Percentiles rank a stretch among this genome's conserved stretches.
Conservation (phyloP, 2,888 invertebrate species). For the Empis livida region DNA sequence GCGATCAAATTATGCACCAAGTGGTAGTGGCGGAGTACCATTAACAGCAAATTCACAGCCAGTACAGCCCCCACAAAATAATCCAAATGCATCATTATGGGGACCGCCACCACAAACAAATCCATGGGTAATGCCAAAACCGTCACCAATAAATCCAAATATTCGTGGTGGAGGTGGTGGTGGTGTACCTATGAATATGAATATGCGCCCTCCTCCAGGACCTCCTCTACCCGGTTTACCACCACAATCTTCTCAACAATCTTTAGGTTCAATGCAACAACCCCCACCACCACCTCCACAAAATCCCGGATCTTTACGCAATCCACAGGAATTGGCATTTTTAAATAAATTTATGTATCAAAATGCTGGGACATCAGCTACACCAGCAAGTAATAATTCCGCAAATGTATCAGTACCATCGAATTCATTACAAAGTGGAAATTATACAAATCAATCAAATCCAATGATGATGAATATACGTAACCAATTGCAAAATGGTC, state of each 20-base stretch:
- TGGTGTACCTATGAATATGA: conserved; percentile 6
- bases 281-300: conserved; percentile 17
- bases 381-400: conserved; percentile 19
- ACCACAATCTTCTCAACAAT: conserved; percentile 7
- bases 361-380: conserved; percentile 9
- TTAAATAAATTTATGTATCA: conserved; percentile 15
- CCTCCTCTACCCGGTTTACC: conserved; percentile 4
- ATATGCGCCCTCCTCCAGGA: conserved; percentile 9
- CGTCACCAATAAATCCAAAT: conserved; percentile 13
- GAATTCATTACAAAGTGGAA: conserved; percentile 17
- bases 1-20: conserved; percentile 14
- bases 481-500: conserved; percentile 19
- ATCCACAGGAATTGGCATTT: conserved; percentile 13
- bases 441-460: conserved; percentile 23
- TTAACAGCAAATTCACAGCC: conserved; percentile 18
- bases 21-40: conserved; percentile 7
- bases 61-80: conserved; percentile 22
- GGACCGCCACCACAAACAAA: conserved; percentile 35
- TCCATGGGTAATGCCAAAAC: conserved; percentile 32
- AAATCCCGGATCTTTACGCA: conserved; percentile 11
- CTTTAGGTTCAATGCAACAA: conserved; percentile 13
- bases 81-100: conserved; percentile 34
- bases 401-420: conserved; percentile 11
- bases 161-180: conserved; percentile 7
- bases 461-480: conserved; percentile 14